These are phyloP conservation scores for Tethya wilhelma DNA, from an alignment of 37 sponge, comb jelly and placozoan species.

Conservation along the genomic window DNA sequence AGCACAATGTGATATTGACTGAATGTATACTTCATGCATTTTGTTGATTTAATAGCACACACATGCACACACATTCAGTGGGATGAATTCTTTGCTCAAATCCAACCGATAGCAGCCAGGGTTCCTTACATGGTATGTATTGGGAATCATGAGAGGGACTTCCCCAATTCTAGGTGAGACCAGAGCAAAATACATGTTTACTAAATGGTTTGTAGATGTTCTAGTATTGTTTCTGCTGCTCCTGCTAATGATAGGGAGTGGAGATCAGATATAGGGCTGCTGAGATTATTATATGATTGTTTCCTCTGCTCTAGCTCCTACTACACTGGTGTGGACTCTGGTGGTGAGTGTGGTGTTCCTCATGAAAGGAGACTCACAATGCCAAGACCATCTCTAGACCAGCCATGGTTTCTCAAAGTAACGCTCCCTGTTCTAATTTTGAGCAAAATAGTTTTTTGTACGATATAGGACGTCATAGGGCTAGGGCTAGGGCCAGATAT, in stretches of 20 bases:
- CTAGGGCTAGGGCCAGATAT: too few relatives aligned
- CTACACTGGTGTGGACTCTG: slow-evolving; percentile 53
- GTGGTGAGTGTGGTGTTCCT: slow-evolving; percentile 88
- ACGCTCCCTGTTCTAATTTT: too few relatives aligned
- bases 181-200: too few relatives aligned
- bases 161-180: slow-evolving; percentile 53
- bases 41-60: slow-evolving; percentile 26
- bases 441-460: too few relatives aligned
- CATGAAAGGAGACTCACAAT: slow-evolving; percentile 69
- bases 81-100: slow-evolving; percentile 80
- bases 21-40: too few relatives aligned
- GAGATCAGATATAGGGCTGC: too few relatives aligned
- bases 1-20: too few relatives aligned
- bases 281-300: background rate
- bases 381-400: slow-evolving; percentile 59
- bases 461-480: too few relatives aligned
- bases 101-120: slow-evolving; percentile 56
- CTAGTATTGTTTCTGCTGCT: background rate
- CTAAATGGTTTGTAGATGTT: background rate
- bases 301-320: background rate
- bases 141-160: slow-evolving; percentile 85
- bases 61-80: slow-evolving; percentile 60
- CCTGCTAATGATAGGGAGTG: background rate
- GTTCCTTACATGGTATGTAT: slow-evolving; percentile 85
- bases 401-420: slow-evolving; percentile 76